Evolutionary conservation across 2,888 invertebrate genomes (phyloP).

Genomic region (Pristionchus japonicus): DNA sequence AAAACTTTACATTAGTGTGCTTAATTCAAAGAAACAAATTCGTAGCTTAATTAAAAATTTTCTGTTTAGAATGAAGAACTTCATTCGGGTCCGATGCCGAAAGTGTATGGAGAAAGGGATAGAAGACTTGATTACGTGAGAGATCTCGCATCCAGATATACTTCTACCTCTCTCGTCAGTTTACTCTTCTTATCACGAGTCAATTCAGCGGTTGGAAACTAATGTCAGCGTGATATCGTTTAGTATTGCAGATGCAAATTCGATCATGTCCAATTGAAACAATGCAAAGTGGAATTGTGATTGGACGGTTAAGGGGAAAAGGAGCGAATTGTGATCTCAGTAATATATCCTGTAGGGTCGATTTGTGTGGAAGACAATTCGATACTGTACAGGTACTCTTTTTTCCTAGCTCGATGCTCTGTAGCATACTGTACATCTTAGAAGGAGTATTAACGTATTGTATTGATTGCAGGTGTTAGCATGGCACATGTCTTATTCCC

Average conservation of each 20-base stretch:
- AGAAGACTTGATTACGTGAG: not conserved
- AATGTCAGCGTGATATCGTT: not conserved
- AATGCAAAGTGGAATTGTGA: not conserved
- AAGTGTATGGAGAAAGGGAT: not conserved
- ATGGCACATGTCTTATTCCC: conserved; percentile 60
- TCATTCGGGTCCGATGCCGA: not conserved
- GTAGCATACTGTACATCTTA: not conserved
- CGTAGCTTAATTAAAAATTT: not conserved
- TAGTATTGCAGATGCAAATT: conserved; percentile 4
- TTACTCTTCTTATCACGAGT: not conserved
- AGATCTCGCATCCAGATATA: conserved; percentile 3
- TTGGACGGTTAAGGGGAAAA: not conserved
- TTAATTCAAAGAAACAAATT: too few species aligned
- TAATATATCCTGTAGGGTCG: conserved; percentile 22
- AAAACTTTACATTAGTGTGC: too few species aligned
- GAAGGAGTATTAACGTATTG: not conserved
- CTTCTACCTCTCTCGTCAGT: not conserved
- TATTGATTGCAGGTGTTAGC: conserved; percentile 54
- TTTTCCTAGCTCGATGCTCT: not conserved
- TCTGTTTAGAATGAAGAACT: not conserved
- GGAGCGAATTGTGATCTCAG: conserved; percentile 7
- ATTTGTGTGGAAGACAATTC: conserved; percentile 37
- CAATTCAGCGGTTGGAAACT: too few species aligned
- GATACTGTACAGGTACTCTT: conserved; percentile 28
- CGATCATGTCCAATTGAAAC: conserved; percentile 26